These are phyloP conservation scores for Zaprionus ghesquierei DNA, from an alignment of 1,140 invertebrate genomes.

Conservation along the genomic window DNA sequence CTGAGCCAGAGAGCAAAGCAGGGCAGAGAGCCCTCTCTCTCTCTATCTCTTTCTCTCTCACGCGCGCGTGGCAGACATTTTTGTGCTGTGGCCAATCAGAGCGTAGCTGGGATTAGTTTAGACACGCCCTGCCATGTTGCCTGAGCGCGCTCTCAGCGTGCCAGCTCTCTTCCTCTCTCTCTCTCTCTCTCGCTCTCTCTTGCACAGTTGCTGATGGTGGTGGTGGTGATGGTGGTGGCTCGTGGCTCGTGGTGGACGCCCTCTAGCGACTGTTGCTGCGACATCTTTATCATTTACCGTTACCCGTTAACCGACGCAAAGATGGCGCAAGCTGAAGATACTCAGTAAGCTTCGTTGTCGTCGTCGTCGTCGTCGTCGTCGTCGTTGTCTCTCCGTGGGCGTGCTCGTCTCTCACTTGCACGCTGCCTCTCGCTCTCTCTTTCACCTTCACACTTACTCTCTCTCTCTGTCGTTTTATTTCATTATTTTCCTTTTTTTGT, in stretches of 20 bases:
- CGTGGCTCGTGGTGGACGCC: conserved; percentile 42
- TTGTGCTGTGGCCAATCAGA: conserved; percentile 43
- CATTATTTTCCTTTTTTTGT: conserved; percentile 26
- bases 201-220: not conserved
- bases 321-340: conserved; percentile 54
- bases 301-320: conserved; percentile 50
- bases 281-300: conserved; percentile 51
- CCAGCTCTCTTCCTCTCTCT: conserved; percentile 27
- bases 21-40: not conserved
- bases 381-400: conserved; percentile 26
- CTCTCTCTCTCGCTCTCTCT: conserved; percentile 18
- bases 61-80: conserved; percentile 44
- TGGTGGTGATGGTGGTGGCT: conserved; percentile 29
- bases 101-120: not conserved
- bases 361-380: not conserved
- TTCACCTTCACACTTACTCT: conserved; percentile 3
- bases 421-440: not conserved
- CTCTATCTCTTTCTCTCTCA: not conserved
- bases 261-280: conserved; percentile 26
- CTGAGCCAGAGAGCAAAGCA: not conserved
- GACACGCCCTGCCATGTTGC: conserved; percentile 34
- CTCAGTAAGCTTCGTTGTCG: too few species aligned
- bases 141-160: conserved; percentile 31
- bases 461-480: conserved; percentile 4
- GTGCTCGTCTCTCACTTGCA: not conserved